These are phyloP conservation scores for Acomys russatus DNA, from an alignment of 2,797 vertebrate species.

Conservation along the genomic window DNA sequence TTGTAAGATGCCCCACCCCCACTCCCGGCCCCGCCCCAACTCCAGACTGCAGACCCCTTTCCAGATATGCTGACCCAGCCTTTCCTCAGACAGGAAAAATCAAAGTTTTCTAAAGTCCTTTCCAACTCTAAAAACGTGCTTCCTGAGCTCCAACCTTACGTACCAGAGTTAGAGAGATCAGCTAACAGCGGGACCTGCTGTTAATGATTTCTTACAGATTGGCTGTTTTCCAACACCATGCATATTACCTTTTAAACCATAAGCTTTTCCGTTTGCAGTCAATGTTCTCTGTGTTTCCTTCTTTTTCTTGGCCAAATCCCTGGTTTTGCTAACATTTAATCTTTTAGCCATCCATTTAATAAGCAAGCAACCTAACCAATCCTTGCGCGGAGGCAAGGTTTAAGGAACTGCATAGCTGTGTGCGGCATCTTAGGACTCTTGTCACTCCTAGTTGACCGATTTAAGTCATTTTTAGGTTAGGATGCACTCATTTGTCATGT, in stretches of 20 bases:
- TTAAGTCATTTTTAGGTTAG: constrained; percentile 1
- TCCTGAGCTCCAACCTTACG: background rate
- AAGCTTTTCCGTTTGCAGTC: background rate
- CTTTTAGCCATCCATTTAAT: background rate
- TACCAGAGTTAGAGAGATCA: background rate
- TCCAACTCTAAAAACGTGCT: background rate
- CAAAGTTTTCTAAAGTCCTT: background rate
- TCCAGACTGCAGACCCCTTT: background rate
- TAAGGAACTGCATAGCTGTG: background rate
- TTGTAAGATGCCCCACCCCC: background rate
- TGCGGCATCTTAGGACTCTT: background rate
- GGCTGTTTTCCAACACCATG: constrained; percentile 3
- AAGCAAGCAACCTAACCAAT: background rate
- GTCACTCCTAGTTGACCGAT: background rate
- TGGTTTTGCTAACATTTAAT: constrained; percentile 26
- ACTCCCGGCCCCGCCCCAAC: background rate
- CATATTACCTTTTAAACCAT: background rate
- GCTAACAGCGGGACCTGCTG: background rate
- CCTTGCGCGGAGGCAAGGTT: background rate
- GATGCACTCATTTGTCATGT: background rate
- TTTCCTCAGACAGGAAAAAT: background rate
- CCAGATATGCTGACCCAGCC: background rate
- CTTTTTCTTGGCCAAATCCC: background rate
- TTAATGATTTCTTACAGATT: background rate
- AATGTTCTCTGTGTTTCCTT: background rate